Conservation (phyloP, 2,888 invertebrate genomes). For the Nemoura dubitans region DNA sequence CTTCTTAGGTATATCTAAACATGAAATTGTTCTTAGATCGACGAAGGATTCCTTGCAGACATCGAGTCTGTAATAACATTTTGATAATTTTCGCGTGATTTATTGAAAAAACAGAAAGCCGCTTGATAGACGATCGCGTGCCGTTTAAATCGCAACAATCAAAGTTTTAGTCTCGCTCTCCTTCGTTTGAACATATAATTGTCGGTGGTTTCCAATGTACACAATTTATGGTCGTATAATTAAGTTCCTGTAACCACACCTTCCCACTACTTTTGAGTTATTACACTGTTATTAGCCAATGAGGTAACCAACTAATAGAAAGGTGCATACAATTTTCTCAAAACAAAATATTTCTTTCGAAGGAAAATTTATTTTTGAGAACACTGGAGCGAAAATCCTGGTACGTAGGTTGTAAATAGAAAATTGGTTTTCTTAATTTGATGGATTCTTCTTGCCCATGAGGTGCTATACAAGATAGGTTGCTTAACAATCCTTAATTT, state of each 20-base stretch:
- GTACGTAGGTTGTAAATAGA: too few species aligned
- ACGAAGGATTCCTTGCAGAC: too few species aligned
- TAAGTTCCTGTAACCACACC: not conserved
- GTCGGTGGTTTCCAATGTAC: not conserved
- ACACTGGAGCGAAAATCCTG: too few species aligned
- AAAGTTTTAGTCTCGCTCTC: not conserved
- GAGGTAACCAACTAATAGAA: not conserved
- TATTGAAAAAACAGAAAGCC: not conserved
- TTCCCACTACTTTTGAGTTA: not conserved
- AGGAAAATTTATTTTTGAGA: not conserved
- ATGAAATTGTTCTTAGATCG: too few species aligned
- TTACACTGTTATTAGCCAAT: not conserved
- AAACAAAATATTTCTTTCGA: not conserved
- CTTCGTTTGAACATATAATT: not conserved
- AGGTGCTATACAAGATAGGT: too few species aligned
- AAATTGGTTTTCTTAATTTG: too few species aligned
- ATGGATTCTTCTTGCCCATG: too few species aligned
- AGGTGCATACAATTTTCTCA: not conserved
- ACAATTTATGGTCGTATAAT: conserved; percentile 7
- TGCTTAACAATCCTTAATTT: not conserved
- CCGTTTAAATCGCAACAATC: not conserved
- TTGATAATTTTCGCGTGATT: not conserved
- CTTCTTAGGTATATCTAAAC: too few species aligned
- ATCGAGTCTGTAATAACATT: too few species aligned
- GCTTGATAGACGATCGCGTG: not conserved